These are phyloP conservation scores for Sebastes trivittatus DNA, from an alignment of 2,797 vertebrate genomes.

Conservation along the genomic window DNA sequence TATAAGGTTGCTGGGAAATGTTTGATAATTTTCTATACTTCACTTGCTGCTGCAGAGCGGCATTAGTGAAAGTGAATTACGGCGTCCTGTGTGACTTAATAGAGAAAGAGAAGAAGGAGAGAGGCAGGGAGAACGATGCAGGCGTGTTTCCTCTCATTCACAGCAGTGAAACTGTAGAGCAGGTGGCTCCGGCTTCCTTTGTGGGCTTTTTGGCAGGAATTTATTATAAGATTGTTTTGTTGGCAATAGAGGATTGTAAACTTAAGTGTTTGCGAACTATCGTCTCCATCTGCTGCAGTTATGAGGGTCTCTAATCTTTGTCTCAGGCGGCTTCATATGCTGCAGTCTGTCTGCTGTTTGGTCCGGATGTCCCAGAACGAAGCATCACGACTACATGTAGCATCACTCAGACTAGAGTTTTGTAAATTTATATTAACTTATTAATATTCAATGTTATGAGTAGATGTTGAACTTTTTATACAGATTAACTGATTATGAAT, in stretches of 20 bases:
- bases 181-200: slow-evolving; percentile 54
- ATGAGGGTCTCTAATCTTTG: not conserved
- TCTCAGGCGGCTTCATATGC: slow-evolving; percentile 13
- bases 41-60: slow-evolving; percentile 46
- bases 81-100: slow-evolving; percentile 30
- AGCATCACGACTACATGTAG: not conserved
- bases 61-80: slow-evolving; percentile 76
- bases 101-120: slow-evolving; percentile 5
- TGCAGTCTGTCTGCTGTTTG: not conserved
- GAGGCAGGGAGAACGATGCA: not conserved
- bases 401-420: not conserved
- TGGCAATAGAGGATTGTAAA: slow-evolving; percentile 11
- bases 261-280: slow-evolving; percentile 40
- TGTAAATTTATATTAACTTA: not conserved
- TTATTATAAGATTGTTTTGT: slow-evolving; percentile 35
- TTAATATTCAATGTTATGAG: not conserved
- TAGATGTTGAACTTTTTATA: not conserved
- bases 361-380: not conserved
- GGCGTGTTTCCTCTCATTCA: slow-evolving; percentile 5
- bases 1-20: slow-evolving; percentile 61
- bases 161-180: slow-evolving; percentile 34
- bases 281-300: slow-evolving; percentile 33
- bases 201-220: slow-evolving; percentile 43
- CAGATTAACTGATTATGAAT: not conserved
- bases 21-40: slow-evolving; percentile 54